Percentiles rank a stretch among this genome's conserved stretches.
Evolutionary conservation across 2,888 invertebrate species (phyloP).

Genomic region (Dolichopus griseipennis): DNA sequence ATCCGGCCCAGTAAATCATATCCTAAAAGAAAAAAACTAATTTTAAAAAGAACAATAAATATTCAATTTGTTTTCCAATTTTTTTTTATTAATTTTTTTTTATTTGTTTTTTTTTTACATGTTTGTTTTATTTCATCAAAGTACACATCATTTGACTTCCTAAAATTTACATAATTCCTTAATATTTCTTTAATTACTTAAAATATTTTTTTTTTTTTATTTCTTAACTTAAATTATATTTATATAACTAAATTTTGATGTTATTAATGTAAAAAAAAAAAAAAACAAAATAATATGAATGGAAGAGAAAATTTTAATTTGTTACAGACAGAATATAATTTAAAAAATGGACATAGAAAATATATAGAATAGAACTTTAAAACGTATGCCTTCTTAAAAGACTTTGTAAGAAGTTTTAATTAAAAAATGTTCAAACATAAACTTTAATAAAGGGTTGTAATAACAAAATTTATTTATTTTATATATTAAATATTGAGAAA

Average conservation of each 20-base stretch:
- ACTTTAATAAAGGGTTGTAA: too few species aligned
- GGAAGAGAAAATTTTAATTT: background rate
- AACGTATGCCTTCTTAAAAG: too few species aligned
- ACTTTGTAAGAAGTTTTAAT: too few species aligned
- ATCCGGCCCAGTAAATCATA: too few species aligned
- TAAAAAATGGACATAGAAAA: too few species aligned
- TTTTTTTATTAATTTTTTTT: conserved; percentile 5
- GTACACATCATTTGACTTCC: background rate
- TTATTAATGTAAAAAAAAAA: conserved; percentile 11
- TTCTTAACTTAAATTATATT: conserved; percentile 12
- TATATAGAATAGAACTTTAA: too few species aligned
- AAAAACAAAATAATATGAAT: background rate
- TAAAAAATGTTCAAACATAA: too few species aligned
- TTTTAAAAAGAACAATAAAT: too few species aligned
- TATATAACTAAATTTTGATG: conserved; percentile 5
- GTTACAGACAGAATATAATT: background rate
- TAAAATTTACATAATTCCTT: background rate
- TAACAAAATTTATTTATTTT: too few species aligned
- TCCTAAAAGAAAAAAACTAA: too few species aligned
- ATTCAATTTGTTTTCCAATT: background rate
- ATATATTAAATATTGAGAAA: too few species aligned
- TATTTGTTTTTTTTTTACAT: background rate
- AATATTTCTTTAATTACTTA: background rate
- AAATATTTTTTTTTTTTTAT: conserved; percentile 13
- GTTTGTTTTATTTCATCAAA: background rate